phyloP scores from a whole-genome alignment of 2,797 vertebrate genomes.

The Gorsachius magnificus region DNA sequence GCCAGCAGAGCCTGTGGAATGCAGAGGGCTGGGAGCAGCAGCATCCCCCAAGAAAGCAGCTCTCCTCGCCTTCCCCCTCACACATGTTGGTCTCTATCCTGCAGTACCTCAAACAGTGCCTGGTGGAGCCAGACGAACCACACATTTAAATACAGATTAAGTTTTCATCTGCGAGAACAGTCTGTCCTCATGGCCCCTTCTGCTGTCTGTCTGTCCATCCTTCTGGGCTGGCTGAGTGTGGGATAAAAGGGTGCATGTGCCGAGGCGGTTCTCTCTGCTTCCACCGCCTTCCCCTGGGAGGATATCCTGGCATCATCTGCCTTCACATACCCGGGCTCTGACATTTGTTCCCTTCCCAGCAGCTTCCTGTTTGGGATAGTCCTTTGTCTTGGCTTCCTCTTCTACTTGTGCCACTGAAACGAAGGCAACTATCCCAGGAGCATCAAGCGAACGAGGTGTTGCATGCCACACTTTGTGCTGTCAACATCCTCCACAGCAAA shows the following conservation, averaged over 20 bases:
- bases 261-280: background rate
- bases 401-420: background rate
- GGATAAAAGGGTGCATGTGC: background rate
- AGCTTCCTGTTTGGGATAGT: constrained; percentile 25
- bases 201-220: background rate
- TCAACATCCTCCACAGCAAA: background rate
- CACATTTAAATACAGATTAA: background rate
- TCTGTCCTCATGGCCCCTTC: background rate
- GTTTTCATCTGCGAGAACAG: background rate
- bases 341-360: constrained; percentile 1
- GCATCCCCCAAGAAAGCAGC: background rate
- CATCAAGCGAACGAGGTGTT: background rate
- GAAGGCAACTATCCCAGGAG: background rate
- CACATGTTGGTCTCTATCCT: background rate
- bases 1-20: rapidly evolving
- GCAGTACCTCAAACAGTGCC: background rate
- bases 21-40: background rate
- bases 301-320: constrained; percentile 3
- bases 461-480: rapidly evolving
- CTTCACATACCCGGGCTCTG: background rate
- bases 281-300: background rate
- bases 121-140: background rate
- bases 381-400: constrained; percentile 32
- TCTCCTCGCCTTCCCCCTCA: background rate
- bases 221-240: rapidly evolving